These are phyloP conservation scores for Tupiocoris notatus DNA, from an alignment of 2,888 invertebrate species.

Conservation along the genomic window DNA sequence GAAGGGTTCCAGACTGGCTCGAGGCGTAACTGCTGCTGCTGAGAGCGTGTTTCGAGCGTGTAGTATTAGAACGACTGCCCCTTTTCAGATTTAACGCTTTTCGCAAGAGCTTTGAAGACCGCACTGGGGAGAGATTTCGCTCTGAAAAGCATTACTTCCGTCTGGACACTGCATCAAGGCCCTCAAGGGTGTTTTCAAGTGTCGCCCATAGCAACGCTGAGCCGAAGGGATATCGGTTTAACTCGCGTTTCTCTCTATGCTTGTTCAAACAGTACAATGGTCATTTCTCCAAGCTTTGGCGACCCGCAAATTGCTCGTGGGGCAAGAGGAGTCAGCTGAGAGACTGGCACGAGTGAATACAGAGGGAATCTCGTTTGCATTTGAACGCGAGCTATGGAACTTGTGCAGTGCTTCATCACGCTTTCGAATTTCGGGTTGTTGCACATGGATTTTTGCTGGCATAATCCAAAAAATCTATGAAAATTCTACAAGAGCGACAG, in stretches of 20 bases:
- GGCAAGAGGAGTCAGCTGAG: neutral
- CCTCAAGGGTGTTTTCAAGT: neutral
- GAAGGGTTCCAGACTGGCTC: neutral
- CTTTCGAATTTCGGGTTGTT: too few species aligned
- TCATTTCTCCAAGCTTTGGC: slow-evolving; percentile 1
- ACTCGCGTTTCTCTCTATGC: neutral
- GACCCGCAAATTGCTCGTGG: neutral
- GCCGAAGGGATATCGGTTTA: neutral
- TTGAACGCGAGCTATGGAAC: too few species aligned
- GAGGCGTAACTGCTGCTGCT: neutral
- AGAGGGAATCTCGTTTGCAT: too few species aligned
- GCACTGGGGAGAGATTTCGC: slow-evolving; percentile 14
- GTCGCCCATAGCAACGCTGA: slow-evolving; percentile 1
- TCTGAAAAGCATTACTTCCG: slow-evolving; percentile 9
- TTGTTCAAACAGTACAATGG: slow-evolving; percentile 8
- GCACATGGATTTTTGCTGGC: too few species aligned
- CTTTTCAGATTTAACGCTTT: slow-evolving; percentile 28
- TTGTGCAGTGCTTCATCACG: too few species aligned
- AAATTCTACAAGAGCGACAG: too few species aligned
- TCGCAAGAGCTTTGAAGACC: slow-evolving; percentile 29
- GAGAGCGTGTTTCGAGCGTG: neutral
- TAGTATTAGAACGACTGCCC: slow-evolving; percentile 22
- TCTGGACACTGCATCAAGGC: neutral
- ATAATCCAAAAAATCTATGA: too few species aligned
- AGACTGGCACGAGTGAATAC: too few species aligned